phyloP scores from a whole-genome alignment of 1,140 invertebrate genomes.

The Amyelois transitella region DNA sequence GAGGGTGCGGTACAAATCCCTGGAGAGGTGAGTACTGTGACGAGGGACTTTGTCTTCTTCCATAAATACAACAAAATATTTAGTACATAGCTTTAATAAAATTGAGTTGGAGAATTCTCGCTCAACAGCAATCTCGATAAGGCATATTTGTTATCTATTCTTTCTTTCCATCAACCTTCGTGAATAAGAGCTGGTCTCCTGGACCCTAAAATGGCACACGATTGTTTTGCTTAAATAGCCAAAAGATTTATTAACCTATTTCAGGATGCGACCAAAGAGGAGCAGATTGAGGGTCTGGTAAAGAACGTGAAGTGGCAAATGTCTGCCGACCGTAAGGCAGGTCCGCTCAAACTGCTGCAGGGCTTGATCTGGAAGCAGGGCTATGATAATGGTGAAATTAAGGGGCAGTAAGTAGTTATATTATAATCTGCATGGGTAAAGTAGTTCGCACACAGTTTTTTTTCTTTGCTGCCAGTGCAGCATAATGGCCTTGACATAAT shows the following conservation, averaged over 20 bases:
- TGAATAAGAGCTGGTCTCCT: too few relatives aligned
- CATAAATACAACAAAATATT: too few relatives aligned
- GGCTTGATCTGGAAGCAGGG: conserved; percentile 92
- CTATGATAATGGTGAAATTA: conserved; percentile 84
- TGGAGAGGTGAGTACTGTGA: conserved; percentile 47
- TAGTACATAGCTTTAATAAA: too few relatives aligned
- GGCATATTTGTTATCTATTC: too few relatives aligned
- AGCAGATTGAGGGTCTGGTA: conserved; percentile 76
- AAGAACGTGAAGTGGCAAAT: conserved; percentile 87
- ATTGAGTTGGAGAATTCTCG: too few relatives aligned
- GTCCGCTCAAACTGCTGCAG: conserved; percentile 89
- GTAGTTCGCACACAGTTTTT: neutral
- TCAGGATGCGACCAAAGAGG: conserved; percentile 72
- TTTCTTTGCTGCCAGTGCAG: too few relatives aligned
- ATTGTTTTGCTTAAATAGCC: too few relatives aligned
- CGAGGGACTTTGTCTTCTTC: too few relatives aligned
- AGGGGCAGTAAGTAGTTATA: conserved; percentile 88
- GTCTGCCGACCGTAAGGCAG: conserved; percentile 85
- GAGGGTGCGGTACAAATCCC: conserved; percentile 75
- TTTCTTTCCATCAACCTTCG: too few relatives aligned
- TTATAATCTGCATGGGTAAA: neutral
- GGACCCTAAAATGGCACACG: too few relatives aligned
- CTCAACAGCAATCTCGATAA: too few relatives aligned
- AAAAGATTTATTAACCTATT: conserved; percentile 21
- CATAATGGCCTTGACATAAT: neutral